Percentiles rank a stretch among this genome's conserved stretches.
These are phyloP conservation scores for Coendou prehensilis DNA, from an alignment of 2,797 vertebrate genomes.

Conservation along the genomic window DNA sequence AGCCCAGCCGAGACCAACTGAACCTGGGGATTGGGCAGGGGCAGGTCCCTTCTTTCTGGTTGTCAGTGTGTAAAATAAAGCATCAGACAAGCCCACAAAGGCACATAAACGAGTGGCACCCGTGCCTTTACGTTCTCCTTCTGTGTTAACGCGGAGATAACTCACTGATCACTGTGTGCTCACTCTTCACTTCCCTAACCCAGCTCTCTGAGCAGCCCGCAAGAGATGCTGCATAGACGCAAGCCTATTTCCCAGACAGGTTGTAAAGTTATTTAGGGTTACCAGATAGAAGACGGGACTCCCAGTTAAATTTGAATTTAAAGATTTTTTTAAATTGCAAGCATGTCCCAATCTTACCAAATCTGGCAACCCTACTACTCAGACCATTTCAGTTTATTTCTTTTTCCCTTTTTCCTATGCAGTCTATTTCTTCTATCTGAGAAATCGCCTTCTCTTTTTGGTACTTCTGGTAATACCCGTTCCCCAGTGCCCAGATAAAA, in stretches of 20 bases:
- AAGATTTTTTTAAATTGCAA: constrained; percentile 12
- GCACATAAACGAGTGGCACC: background rate
- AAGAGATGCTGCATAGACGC: background rate
- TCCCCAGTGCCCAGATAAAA: background rate
- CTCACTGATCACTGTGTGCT: background rate
- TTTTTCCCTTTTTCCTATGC: background rate
- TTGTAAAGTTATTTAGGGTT: background rate
- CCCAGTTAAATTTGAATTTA: constrained; percentile 38
- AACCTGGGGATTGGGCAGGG: constrained; percentile 2
- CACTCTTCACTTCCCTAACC: background rate
- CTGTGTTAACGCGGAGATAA: constrained; percentile 57
- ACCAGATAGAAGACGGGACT: background rate
- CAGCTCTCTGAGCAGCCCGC: background rate
- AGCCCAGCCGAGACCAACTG: background rate
- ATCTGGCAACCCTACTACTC: background rate
- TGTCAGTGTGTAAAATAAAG: constrained; percentile 18
- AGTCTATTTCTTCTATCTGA: constrained; percentile 12
- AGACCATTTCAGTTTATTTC: background rate
- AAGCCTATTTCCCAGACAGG: background rate
- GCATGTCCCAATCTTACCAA: background rate
- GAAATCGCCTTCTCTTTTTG: background rate
- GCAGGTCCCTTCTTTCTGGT: constrained; percentile 22
- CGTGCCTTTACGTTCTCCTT: background rate
- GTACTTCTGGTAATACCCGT: background rate
- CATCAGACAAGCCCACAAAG: background rate